Evolutionary conservation across 1,140 invertebrate genomes (phyloP).

Genomic region (Phthorimaea operculella): DNA sequence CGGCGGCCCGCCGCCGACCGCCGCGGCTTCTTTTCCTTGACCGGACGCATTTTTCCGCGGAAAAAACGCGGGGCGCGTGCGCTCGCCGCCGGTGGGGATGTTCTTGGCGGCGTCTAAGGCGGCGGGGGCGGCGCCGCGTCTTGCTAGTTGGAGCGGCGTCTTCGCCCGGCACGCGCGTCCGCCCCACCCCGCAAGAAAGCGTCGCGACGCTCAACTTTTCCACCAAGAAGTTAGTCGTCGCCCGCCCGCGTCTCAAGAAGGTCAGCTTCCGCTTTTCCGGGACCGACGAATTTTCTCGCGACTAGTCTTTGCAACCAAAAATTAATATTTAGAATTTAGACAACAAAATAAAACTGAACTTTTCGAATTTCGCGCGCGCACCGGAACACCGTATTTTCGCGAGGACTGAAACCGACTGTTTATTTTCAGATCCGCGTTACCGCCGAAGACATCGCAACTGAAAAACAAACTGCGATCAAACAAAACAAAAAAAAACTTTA

Average conservation of each 20-base stretch:
- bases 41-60: slow-evolving; percentile 64
- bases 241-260: slow-evolving; percentile 64
- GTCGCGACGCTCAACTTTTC: slow-evolving; percentile 63
- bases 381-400: slow-evolving; percentile 2
- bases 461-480: slow-evolving; percentile 14
- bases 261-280: slow-evolving; percentile 56
- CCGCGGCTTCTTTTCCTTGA: slow-evolving; percentile 58
- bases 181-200: slow-evolving; percentile 63
- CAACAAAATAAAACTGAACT: slow-evolving; percentile 3
- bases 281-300: slow-evolving; percentile 16
- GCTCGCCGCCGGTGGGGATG: slow-evolving; percentile 59
- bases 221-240: slow-evolving; percentile 67
- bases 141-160: slow-evolving; percentile 65
- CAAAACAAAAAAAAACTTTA: not conserved
- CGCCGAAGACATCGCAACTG: slow-evolving; percentile 14
- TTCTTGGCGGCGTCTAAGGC: slow-evolving; percentile 64
- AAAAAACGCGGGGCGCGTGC: slow-evolving; percentile 64
- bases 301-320: slow-evolving; percentile 1
- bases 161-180: slow-evolving; percentile 62
- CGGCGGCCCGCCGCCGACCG: slow-evolving; percentile 26
- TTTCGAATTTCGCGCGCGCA: slow-evolving; percentile 17
- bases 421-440: slow-evolving; percentile 38
- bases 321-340: not conserved
- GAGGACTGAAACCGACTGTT: slow-evolving; percentile 20
- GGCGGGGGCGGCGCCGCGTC: slow-evolving; percentile 61